A percentile compares a stretch with the other conserved stretches of the same genome.
These are phyloP conservation scores for Chaunax sp. DNA, from an alignment of 2,797 vertebrate species.

Conservation along the genomic window DNA sequence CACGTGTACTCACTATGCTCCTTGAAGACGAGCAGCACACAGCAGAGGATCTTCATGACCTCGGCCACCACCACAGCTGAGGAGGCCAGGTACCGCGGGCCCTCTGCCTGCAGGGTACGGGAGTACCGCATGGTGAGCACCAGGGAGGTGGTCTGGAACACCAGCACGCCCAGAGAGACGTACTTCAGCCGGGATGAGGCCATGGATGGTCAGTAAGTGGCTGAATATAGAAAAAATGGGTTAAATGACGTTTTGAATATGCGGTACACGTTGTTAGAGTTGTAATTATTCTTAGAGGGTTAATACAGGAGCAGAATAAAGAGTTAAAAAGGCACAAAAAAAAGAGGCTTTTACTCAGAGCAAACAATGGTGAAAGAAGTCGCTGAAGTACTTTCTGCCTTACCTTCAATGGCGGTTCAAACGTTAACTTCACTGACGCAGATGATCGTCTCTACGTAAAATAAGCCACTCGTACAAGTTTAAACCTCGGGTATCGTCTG, in stretches of 20 bases:
- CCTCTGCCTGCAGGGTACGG: slow-evolving; percentile 94
- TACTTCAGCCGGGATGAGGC: slow-evolving; percentile 93
- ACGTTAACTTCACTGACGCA: neutral
- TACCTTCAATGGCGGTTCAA: slow-evolving; percentile 1
- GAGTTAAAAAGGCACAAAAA: neutral
- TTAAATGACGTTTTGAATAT: too few species aligned
- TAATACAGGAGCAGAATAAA: neutral
- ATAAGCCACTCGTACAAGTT: neutral
- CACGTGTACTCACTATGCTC: slow-evolving; percentile 84
- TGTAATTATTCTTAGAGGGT: neutral
- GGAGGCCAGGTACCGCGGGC: slow-evolving; percentile 96
- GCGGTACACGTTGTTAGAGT: neutral
- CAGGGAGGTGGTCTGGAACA: slow-evolving; percentile 97
- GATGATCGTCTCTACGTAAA: neutral
- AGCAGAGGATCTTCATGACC: slow-evolving; percentile 93
- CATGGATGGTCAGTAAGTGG: slow-evolving; percentile 56
- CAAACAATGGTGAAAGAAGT: neutral
- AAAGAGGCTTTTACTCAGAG: neutral
- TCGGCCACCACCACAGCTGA: slow-evolving; percentile 97
- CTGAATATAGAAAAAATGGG: neutral
- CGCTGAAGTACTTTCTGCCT: neutral
- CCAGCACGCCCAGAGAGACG: slow-evolving; percentile 95
- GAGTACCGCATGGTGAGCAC: slow-evolving; percentile 99
- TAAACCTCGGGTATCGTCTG: neutral
- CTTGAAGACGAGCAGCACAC: slow-evolving; percentile 93